Base-by-base conservation (phyloP, 2,888 invertebrate species). In the Apocheima hispidaria region DNA sequence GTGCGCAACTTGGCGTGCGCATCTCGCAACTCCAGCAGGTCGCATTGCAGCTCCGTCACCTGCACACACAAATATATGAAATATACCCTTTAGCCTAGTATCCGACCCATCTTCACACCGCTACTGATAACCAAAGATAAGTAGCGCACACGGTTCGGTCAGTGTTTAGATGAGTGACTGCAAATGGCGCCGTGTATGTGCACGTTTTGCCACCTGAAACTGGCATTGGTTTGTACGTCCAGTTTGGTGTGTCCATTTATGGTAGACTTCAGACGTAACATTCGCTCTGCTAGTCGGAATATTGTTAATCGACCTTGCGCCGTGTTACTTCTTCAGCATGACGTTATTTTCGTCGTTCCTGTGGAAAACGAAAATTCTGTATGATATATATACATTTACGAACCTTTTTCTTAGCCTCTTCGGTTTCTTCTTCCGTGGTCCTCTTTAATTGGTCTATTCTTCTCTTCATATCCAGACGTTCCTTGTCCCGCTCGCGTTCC, bases 1-100 rank as follows among this genome's bases (percentile, higher is more conserved):
- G 98, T 98, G 58, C 98, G 93, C 67, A 98, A 86, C 84, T 98
- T 98, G 2, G 98, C 98, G 84, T 98, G 98, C 18, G 98, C 98
- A 84, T 98, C 98, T 23, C 98, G 94, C 52, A 98, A 85, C 86
- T 98, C 98, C 53, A 98, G 85, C 44, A 98, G 89, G 88, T 98
- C 98, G 79, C 97, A 97, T 83, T 98, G 98, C 46, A 98, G 83
- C 90, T 98, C 96, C 4, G 94, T 93, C 60, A 95, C 92, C 93
- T 93, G 63, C 26, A 26, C 20, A 28, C 16, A 41, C 12, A 33
- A 26, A 26, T 26, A 26, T 26, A 26, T 26, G 26, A 2, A 23
- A 14, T n/a, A n/a, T n/a, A n/a, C n/a, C n/a, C 36, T 1, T 36
- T 16, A 36, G 5, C 6, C 2, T 16, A 16, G 6, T 7, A 36